Evolutionary conservation across 2,113 vertebrate species (phyloP), one percentile per base, ranked within the genome.

Genomic region (Anoura caudifer): DNA sequence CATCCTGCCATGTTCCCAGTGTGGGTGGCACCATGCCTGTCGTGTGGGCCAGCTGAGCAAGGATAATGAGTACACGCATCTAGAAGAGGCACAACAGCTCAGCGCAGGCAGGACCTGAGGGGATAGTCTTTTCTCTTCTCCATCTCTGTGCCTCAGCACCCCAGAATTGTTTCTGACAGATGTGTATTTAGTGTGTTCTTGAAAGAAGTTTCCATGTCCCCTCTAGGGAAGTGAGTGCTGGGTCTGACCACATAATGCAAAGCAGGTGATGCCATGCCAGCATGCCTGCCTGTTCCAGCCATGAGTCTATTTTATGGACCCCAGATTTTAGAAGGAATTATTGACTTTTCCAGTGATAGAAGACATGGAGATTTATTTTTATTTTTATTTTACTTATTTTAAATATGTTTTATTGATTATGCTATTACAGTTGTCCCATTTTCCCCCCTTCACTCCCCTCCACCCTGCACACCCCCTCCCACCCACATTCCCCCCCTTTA

Each of bases 161-260:
- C 94, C 4, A 33, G 70, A 85, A 82, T 87, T 73, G 36, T 72
- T 93, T 92, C 77, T 96, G 94, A 96, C 94, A 94, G 89, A 85
- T 94, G 92, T 81, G 38, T 85, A 28, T 95, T 96, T 82, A 92
- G 70, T 81, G 38, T 94, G 82, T 95, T 97, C 90, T 94, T 72
- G 63, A 70, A 81, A 73, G 90, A 91, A 75, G 87, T 94, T 94
- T 87, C 90, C 31, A n/a, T 4, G 20, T 22, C 77, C 73, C 16
- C 54, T 89, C 90, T 65, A 12, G 94, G 94, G 91, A 88, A 86
- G 52, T 75, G 67, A 28, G 1, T 26, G 41, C 63, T 89, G 87
- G 20, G 38, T 41, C 76, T 85, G 77, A 69, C 90, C 24, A 50
- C 33, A 20, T 82, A 84, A 95, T 90, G 87, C 65, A 76, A 96